Conservation (phyloP, 1,140 invertebrate genomes). For the Leptinotarsa undecemlineata region DNA sequence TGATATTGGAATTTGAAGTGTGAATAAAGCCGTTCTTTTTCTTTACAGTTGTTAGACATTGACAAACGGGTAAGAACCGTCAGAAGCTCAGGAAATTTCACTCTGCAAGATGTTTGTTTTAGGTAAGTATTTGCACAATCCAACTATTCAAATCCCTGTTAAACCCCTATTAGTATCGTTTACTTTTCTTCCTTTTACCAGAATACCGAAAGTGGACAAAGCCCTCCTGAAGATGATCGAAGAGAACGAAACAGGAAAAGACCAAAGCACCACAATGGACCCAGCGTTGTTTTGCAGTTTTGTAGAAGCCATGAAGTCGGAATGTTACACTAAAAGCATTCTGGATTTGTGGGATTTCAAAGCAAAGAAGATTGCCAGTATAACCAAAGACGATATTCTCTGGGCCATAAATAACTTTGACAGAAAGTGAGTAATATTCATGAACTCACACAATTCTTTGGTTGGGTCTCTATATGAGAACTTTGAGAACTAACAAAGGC, state of each 20-base stretch:
- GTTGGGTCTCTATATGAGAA: too few relatives aligned
- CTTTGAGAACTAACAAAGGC: too few relatives aligned
- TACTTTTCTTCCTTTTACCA: slow-evolving; percentile 34
- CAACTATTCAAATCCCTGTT: background rate
- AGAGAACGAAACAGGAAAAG: slow-evolving; percentile 29
- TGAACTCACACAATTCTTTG: too few relatives aligned
- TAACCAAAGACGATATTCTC: slow-evolving; percentile 67
- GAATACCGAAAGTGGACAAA: slow-evolving; percentile 55
- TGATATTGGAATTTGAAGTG: background rate
- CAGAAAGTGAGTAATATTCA: slow-evolving; percentile 49
- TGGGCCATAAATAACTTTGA: slow-evolving; percentile 63
- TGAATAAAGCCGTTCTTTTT: slow-evolving; percentile 8
- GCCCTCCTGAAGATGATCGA: slow-evolving; percentile 35
- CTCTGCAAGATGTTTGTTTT: slow-evolving; percentile 68
- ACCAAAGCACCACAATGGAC: slow-evolving; percentile 42
- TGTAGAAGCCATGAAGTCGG: slow-evolving; percentile 51
- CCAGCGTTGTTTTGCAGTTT: slow-evolving; percentile 43
- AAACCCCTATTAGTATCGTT: background rate
- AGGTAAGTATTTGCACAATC: slow-evolving; percentile 57
- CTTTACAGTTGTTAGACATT: slow-evolving; percentile 44
- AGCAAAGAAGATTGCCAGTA: slow-evolving; percentile 57
- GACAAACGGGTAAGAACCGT: slow-evolving; percentile 40
- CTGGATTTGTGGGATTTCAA: slow-evolving; percentile 74
- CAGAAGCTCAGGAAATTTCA: slow-evolving; percentile 50
- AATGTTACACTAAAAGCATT: slow-evolving; percentile 68